phyloP scores from a whole-genome alignment of 2,888 invertebrate genomes.

The Crocallis elinguaria region DNA sequence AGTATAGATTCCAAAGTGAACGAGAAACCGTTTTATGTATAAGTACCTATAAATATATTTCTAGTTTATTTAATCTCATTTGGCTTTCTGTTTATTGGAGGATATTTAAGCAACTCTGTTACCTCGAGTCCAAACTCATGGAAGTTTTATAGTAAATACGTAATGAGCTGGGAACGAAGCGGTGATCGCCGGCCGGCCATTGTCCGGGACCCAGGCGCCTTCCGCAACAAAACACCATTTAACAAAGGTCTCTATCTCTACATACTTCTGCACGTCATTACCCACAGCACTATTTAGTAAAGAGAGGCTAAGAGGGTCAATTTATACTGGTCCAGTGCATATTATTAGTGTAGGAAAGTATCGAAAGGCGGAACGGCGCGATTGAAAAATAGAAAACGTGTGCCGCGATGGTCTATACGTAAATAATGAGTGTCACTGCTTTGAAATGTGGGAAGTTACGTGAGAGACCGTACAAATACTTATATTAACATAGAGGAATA shows the following conservation, averaged over 20 bases:
- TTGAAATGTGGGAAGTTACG: slow-evolving; percentile 45
- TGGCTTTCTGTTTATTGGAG: not conserved
- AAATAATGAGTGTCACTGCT: slow-evolving; percentile 59
- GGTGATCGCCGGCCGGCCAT: slow-evolving; percentile 75
- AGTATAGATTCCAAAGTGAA: too few species aligned
- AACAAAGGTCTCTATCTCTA: slow-evolving; percentile 59
- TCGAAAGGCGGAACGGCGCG: slow-evolving; percentile 78
- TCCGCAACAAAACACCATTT: slow-evolving; percentile 69
- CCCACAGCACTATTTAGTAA: slow-evolving; percentile 41
- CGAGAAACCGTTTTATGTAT: too few species aligned
- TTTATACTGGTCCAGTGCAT: slow-evolving; percentile 51
- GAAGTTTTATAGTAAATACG: slow-evolving; percentile 75
- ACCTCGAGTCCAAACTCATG: slow-evolving; percentile 54
- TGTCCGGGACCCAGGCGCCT: slow-evolving; percentile 75
- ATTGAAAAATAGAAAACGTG: slow-evolving; percentile 81
- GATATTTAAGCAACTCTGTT: slow-evolving; percentile 1
- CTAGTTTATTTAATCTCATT: too few species aligned
- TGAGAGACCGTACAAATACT: slow-evolving; percentile 2
- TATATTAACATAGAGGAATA: too few species aligned
- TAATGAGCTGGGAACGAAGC: slow-evolving; percentile 79
- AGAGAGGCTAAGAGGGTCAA: slow-evolving; percentile 53
- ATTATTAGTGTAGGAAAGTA: slow-evolving; percentile 75
- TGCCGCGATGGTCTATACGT: slow-evolving; percentile 61
- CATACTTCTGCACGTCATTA: slow-evolving; percentile 53
- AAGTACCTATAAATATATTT: too few species aligned